Conservation (phyloP, 2,888 invertebrate genomes). For the Noctua janthe region DNA sequence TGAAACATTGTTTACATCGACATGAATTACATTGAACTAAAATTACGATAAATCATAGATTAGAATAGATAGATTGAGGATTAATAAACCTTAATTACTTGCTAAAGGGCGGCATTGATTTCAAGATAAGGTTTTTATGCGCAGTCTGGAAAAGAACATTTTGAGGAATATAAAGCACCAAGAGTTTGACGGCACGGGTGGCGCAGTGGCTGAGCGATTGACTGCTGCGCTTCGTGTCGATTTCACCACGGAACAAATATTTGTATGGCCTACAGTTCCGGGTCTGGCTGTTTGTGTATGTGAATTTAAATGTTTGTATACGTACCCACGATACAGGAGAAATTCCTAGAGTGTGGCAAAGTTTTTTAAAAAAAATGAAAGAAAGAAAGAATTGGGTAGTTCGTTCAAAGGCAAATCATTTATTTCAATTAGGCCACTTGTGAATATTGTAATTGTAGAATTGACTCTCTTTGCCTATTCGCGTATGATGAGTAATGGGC, state of each 20-base stretch:
- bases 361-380: too few species aligned
- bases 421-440: neutral
- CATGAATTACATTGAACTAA: neutral
- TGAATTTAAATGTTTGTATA: too few species aligned
- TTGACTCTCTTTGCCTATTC: neutral
- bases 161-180: neutral
- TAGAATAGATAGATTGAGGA: neutral
- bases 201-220: too few species aligned
- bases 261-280: too few species aligned
- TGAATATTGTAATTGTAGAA: neutral
- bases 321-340: too few species aligned
- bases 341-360: too few species aligned
- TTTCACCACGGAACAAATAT: too few species aligned
- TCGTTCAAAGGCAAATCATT: neutral
- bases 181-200: neutral
- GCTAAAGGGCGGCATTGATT: constrained; percentile 2
- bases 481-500: neutral
- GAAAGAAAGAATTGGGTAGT: neutral
- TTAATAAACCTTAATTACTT: constrained; percentile 10
- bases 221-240: too few species aligned
- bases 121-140: neutral
- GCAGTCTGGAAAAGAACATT: neutral
- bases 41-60: constrained; percentile 2
- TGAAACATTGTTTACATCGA: neutral
- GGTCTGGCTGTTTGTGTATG: too few species aligned